Evolutionary conservation across 1,140 invertebrate genomes (phyloP).

Genomic region (Papilio polyxenes): DNA sequence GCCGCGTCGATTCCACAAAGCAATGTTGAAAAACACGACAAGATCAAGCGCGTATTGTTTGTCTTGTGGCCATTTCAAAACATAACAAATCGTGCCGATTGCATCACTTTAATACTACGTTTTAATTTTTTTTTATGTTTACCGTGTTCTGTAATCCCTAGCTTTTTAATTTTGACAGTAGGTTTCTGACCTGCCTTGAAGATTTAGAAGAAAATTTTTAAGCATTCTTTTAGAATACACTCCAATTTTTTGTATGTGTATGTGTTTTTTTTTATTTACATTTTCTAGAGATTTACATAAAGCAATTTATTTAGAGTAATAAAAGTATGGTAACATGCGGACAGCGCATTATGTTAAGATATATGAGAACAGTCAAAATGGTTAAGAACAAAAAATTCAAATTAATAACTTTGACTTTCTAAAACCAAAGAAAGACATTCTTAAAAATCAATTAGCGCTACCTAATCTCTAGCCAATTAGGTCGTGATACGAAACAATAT

Average conservation of each 20-base stretch:
- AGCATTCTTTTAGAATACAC: too few relatives aligned
- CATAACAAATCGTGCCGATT: constrained; percentile 51
- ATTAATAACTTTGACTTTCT: background rate
- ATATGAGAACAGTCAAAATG: background rate
- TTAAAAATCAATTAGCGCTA: background rate
- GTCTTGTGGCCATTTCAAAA: constrained; percentile 68
- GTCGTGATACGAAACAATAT: background rate
- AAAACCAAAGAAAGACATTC: background rate
- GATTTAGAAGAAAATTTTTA: too few relatives aligned
- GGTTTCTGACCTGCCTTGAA: background rate
- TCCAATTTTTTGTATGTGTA: background rate
- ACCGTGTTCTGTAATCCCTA: background rate
- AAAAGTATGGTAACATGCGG: background rate
- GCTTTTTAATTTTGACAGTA: background rate
- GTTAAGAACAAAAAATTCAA: background rate
- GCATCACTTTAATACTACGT: constrained; percentile 42
- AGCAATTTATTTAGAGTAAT: background rate
- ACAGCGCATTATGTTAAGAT: background rate
- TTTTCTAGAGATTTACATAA: background rate
- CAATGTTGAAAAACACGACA: constrained; percentile 69
- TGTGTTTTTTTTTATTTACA: background rate
- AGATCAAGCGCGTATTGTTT: constrained; percentile 67
- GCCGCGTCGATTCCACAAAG: constrained; percentile 36
- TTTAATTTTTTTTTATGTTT: background rate
- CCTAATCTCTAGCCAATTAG: background rate